phyloP scores from a whole-genome alignment of 37 sponge, comb jelly and placozoan genomes.

The Hormiphora californensis region DNA sequence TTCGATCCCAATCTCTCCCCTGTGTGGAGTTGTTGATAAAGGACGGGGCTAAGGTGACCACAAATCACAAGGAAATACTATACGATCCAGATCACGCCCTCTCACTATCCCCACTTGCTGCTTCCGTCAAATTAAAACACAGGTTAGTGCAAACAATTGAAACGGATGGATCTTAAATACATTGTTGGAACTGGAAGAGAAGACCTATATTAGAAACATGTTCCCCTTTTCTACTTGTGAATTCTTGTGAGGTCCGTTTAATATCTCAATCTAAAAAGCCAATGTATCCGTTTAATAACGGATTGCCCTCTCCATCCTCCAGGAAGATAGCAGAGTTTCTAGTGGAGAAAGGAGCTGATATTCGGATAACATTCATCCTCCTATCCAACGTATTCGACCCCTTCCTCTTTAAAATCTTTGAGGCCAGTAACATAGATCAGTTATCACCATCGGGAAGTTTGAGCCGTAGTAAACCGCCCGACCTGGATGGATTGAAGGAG shows the following conservation, averaged over 20 bases:
- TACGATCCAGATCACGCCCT: constrained; percentile 44
- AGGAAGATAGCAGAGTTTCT: constrained; percentile 51
- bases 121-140: constrained; percentile 47
- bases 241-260: too few relatives aligned
- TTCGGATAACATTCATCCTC: constrained; percentile 39
- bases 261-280: too few relatives aligned
- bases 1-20: constrained; percentile 2
- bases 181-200: not conserved
- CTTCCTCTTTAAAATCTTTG: constrained; percentile 46
- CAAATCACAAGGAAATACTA: constrained; percentile 39
- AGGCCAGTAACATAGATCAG: constrained; percentile 25
- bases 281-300: too few relatives aligned
- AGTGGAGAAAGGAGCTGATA: constrained; percentile 46
- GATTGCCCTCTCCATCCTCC: too few relatives aligned
- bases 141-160: too few relatives aligned
- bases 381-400: constrained; percentile 51
- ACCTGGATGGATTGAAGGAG: constrained; percentile 50
- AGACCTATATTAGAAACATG: not conserved
- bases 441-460: constrained; percentile 36
- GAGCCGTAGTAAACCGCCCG: constrained; percentile 26
- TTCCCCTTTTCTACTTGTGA: too few relatives aligned
- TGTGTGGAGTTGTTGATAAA: constrained; percentile 39
- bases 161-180: too few relatives aligned
- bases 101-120: constrained; percentile 20
- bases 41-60: constrained; percentile 46